Evolutionary conservation across 2,113 vertebrate species (phyloP), one percentile per base, ranked within the genome.

Genomic region (Sylvilagus bachmani): DNA sequence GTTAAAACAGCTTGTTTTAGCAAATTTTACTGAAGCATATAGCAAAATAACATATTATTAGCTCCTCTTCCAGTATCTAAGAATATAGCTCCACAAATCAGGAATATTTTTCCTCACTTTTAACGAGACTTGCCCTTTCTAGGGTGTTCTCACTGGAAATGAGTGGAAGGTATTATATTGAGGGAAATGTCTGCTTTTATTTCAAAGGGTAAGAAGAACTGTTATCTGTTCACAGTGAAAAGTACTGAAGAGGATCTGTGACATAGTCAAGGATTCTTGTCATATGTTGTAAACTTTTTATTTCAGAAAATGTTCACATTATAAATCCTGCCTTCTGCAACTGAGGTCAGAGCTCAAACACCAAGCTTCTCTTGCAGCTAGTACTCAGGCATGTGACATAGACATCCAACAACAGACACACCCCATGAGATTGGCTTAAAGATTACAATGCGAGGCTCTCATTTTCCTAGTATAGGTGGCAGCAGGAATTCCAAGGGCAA

Each of bases 1-100:
- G 29, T 70, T 82, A 79, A 70, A 85, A 16, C 75, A 66, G 71
- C 13, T 92, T 44, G 49, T 61, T 87, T 92, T 21, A 83, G 38
- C 25, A 75, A 73, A 84, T 24, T 81, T 75, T 66, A 49, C 17
- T 74, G 61, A 77, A 29, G 31, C 29, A 31, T 7, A 24, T 69
- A 53, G 25, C 10, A 73, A 93, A 74, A 17, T 4, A 53, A 55
- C 16, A 21, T 66, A 16, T 53, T 29, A 31, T 31, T 62, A 49
- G 24, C 10, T 75, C 19, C 38, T 27, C 17, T 64, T 44, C 84
- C 5, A 36, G 51, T 31, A 66, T 27, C 17, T 87, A n/a, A 73
- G 14, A 73, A 69, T 29, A n/a, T 11, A 79, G n/a, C 70, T 86
- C 19, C 33, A 62, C 1, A 29, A 79, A 17, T 36, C n/a, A 64